These are phyloP conservation scores for Darevskia mixta DNA, from an alignment of 2,797 vertebrate species.

Conservation along the genomic window DNA sequence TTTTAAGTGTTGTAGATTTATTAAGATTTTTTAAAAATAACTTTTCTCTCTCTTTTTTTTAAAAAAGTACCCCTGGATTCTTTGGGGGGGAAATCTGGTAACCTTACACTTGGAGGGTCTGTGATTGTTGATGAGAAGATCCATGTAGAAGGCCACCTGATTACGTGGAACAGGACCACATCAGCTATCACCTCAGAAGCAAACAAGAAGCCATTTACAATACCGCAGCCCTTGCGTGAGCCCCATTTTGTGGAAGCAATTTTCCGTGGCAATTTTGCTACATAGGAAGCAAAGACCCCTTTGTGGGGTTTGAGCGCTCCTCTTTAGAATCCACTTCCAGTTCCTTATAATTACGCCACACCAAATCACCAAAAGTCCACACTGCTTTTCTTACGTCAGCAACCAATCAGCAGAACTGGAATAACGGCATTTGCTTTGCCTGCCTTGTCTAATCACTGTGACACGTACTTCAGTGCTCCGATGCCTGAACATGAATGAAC, in stretches of 20 bases:
- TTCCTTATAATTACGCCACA: neutral
- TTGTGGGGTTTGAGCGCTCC: neutral
- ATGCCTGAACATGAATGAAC: neutral
- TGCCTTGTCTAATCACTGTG: neutral
- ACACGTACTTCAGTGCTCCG: neutral
- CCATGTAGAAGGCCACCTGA: too few species aligned
- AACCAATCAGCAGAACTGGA: neutral
- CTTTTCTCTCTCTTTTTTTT: too few species aligned
- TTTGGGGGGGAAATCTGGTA: too few species aligned
- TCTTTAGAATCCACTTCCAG: neutral
- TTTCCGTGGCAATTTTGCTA: neutral
- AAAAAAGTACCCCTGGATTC: too few species aligned
- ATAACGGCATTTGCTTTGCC: slow-evolving; percentile 10
- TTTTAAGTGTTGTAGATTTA: too few species aligned
- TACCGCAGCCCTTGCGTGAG: neutral
- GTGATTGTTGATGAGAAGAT: too few species aligned
- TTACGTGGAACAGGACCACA: too few species aligned
- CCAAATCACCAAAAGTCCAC: neutral
- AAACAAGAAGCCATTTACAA: neutral
- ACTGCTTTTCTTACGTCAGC: neutral
- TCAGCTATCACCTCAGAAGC: neutral
- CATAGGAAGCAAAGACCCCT: neutral
- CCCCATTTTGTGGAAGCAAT: neutral
- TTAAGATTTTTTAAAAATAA: too few species aligned
- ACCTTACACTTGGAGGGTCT: too few species aligned